phyloP scores from a whole-genome alignment of 2,888 invertebrate species.

The Unio pictorum region DNA sequence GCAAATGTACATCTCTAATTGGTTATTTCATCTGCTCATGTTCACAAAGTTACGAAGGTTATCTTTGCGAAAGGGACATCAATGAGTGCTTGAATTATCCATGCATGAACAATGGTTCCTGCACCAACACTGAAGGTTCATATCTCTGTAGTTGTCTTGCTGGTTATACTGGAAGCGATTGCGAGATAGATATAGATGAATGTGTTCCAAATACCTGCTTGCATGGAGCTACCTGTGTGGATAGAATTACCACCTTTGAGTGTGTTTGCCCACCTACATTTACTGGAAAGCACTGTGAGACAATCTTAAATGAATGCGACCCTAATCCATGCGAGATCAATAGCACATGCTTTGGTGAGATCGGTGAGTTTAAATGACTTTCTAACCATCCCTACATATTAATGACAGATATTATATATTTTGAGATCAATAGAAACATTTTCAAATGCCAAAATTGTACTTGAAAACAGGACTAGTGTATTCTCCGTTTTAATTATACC shows the following conservation, averaged over 20 bases:
- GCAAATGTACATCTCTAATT: conserved; percentile 7
- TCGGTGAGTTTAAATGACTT: too few relatives aligned
- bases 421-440: too few relatives aligned
- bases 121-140: conserved; percentile 14
- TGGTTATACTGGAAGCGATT: conserved; percentile 6
- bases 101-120: conserved; percentile 9
- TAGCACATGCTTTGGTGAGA: conserved; percentile 2
- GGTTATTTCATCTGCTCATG: conserved; percentile 12
- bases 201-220: conserved; percentile 6
- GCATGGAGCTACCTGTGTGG: conserved; percentile 9
- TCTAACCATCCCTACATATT: too few relatives aligned
- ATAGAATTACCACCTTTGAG: conserved; percentile 3
- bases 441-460: too few relatives aligned
- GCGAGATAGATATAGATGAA: conserved; percentile 12
- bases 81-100: conserved; percentile 12
- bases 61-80: conserved; percentile 11
- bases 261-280: conserved; percentile 10
- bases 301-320: conserved; percentile 10
- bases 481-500: too few relatives aligned
- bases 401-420: too few relatives aligned
- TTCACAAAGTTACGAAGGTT: conserved; percentile 5
- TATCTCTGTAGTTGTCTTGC: conserved; percentile 8
- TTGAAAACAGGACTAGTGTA: too few relatives aligned
- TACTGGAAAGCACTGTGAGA: conserved; percentile 5
- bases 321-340: conserved; percentile 1